These are phyloP conservation scores for Phrynosoma blainvillii DNA, from an alignment of 2,113 vertebrate species.

Conservation along the genomic window DNA sequence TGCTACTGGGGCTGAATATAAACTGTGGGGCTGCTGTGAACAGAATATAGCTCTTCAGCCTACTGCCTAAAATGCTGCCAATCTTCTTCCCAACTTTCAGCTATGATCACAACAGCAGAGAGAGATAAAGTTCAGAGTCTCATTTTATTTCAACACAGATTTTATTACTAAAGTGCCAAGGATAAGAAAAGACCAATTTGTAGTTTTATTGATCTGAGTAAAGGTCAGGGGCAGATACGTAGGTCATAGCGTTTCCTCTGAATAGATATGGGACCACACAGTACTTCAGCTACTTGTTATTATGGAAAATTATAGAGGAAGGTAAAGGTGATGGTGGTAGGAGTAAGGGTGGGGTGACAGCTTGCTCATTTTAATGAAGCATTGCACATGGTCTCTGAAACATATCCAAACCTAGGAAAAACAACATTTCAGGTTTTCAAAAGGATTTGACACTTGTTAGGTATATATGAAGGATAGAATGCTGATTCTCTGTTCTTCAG, in stretches of 20 bases:
- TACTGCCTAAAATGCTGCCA: constrained; percentile 65
- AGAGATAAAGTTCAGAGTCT: constrained; percentile 73
- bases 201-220: constrained; percentile 77
- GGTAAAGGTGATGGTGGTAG: too few species aligned
- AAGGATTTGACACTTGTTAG: too few species aligned
- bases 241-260: constrained; percentile 66
- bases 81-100: constrained; percentile 53
- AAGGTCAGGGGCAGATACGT: constrained; percentile 75
- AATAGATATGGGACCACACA: constrained; percentile 32
- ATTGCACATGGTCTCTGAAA: constrained; percentile 46
- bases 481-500: too few species aligned
- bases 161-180: constrained; percentile 70
- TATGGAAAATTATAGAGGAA: constrained; percentile 37
- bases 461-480: too few species aligned
- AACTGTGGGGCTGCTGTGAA: constrained; percentile 46
- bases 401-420: too few species aligned
- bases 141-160: constrained; percentile 69
- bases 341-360: not conserved
- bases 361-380: constrained; percentile 29
- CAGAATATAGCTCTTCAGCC: constrained; percentile 52
- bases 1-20: constrained; percentile 52
- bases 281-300: constrained; percentile 20
- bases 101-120: constrained; percentile 63
- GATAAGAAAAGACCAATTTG: constrained; percentile 75
- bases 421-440: too few species aligned